Base-by-base conservation (phyloP, 2,797 vertebrate species). In the Tadarida brasiliensis region DNA sequence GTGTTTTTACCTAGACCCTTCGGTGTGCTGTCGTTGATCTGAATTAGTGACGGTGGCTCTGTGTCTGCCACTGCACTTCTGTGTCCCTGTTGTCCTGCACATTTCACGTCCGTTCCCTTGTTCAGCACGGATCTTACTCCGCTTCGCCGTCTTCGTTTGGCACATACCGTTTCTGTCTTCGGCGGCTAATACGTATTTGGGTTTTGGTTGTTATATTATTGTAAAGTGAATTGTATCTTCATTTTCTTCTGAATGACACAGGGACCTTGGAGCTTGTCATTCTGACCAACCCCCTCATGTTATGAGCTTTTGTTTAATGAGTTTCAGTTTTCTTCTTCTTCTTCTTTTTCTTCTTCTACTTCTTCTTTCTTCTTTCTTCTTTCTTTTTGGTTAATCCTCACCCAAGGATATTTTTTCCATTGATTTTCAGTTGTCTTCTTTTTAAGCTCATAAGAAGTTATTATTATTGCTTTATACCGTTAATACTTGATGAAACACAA, bases 301-400 rank as follows among this genome's bases (percentile, higher is more conserved):
- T 0, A 0, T 0, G 0, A 19, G 65, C 12, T 33, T 2, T 24
- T 30, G 24, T 44, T n/a, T 35, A 0, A 26, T 35, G 5, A 20
- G 22, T 24, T 19, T 26, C 24, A 12, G 33, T 33, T 6, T 33
- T 73, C 39, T 63, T 22, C 24, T 16, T 19, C 51, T 44, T 44
- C 39, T 44, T 44, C 39, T 39, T 39, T 6, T 6, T 39, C 39
- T 44, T 44, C 39, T 44, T 44, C 39, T 44, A 5, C 39, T 44
- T 44, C 39, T 44, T 44, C 39, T 44, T 44, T 44, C 39, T 44
- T 44, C 39, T 44, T 44, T 44, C 39, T 44, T 44, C 39, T 44
- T 44, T 44, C 39, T 44, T 44, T 44, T 44, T 44, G 39, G 39
- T 44, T 44, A 44, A 44, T 44, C 39, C 39, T 44, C 39, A 44